Percentiles rank a stretch among this genome's conserved stretches.
Conservation (phyloP, 2,888 invertebrate species). For the Podabrus alpinus region DNA sequence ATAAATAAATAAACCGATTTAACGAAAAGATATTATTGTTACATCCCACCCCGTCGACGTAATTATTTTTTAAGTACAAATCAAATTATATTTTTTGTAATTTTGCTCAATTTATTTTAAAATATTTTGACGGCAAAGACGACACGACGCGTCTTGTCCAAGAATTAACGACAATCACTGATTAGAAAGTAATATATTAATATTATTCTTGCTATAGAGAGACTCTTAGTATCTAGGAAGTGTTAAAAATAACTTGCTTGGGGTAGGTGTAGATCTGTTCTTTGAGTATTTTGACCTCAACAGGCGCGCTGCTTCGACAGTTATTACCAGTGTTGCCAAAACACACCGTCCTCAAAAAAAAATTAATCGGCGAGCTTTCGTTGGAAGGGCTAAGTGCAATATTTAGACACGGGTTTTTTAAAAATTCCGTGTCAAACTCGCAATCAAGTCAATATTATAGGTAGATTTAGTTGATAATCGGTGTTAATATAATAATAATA, state of each 20-base stretch:
- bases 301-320: constrained; percentile 30
- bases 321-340: constrained; percentile 28
- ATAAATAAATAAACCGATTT: background rate
- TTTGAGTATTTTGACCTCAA: constrained; percentile 42
- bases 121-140: constrained; percentile 49
- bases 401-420: constrained; percentile 24
- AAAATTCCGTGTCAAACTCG: constrained; percentile 41
- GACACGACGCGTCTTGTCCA: constrained; percentile 52
- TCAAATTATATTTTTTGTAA: constrained; percentile 34
- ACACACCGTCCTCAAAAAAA: constrained; percentile 41
- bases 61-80: constrained; percentile 51
- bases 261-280: constrained; percentile 21
- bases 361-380: constrained; percentile 35
- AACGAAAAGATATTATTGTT: constrained; percentile 27
- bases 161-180: constrained; percentile 56
- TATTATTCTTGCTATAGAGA: constrained; percentile 30
- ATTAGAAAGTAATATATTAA: constrained; percentile 31
- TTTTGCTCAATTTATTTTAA: constrained; percentile 42
- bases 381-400: constrained; percentile 47
- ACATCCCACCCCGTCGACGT: constrained; percentile 36
- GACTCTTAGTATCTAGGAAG: constrained; percentile 17
- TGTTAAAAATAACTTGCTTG: constrained; percentile 12
- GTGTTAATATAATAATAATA: constrained; percentile 9
- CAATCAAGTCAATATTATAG: constrained; percentile 49
- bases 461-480: constrained; percentile 19